Evolutionary conservation across 1,140 invertebrate species (phyloP), one percentile per base, ranked within the genome.

Genomic region (Prorops nasuta): DNA sequence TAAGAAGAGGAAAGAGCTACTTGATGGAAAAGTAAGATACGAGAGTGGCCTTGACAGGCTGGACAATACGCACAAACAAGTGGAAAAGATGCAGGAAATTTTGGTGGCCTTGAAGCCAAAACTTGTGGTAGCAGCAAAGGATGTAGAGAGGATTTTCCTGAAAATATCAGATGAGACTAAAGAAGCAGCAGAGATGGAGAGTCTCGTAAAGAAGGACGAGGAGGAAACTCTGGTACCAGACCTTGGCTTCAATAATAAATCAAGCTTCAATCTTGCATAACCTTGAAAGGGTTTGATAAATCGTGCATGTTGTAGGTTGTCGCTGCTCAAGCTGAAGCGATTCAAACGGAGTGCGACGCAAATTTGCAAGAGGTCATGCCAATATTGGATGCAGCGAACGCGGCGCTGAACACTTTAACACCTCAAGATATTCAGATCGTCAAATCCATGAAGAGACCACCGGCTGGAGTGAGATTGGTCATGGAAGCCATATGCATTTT

Each of bases 401-500:
- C 84, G 0, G 94, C 95, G 3, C 76, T 99, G 0, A 92, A 98
- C 59, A 96, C 94, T 0, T 78, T 98, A 2, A 97, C 94, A 21
- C 86, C 91, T 1, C 85, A 87, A 21, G 96, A 99, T 76, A 96
- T 98, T 51, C 91, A 92, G 31, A 85, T 96, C 40, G 91, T 98
- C 9, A 98, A 96, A 76, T 87, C 94, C 2, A 98, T 98, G 95
- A 97, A 96, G 77, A 93, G 91, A 79, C 96, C 96, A 2, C 95
- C 96, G 1, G 86, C 88, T 65, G 92, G 92, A 38, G 91, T 99
- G 2, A 91, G 89, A 63, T 78, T 98, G 51, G 94, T 97, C 3
- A 96, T 98, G 92, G 95, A 98, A 79, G 93, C 94, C 20, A 86
- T 98, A 49, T 98, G 95, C 68, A 91, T 98, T 57, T 79, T 98